Evolutionary conservation across 2,797 vertebrate species (phyloP), one percentile per base, ranked within the genome.

Genomic region (Enteromius anoplus): DNA sequence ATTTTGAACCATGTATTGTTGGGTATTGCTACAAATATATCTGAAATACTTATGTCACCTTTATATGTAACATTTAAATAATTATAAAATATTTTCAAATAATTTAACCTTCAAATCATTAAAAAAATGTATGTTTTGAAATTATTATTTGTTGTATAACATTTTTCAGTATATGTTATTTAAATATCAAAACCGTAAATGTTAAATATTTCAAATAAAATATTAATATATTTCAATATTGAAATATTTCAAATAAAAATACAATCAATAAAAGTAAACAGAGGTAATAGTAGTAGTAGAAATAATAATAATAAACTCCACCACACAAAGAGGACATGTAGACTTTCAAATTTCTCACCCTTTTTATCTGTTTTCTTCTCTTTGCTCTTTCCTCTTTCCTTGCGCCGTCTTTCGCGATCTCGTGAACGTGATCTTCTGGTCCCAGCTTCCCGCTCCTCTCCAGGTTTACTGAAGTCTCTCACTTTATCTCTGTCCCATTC

Each of bases 401-500:
- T 97, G 80, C 95, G 95, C 62, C 95, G 93, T 77, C 92, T 92
- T 88, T 97, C 96, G 29, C 96, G 88, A 40, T 93, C 94, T 1
- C 92, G 92, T 49, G 96, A 97, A 9, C 94, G 92, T 0, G 97
- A 97, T 51, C 95, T 93, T 3, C 91, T 90, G 9, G 89, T 47
- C 0, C 75, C 75, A 21, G 65, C 65, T 0, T 81, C 93, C 45
- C 89, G 93, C 42, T 97, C 96, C 51, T 96, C 96, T 70, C 88
- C 91, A 0, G 89, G 81, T 80, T 94, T 94, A 8, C 89, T 91
- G 42, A 95, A 95, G 78, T 97, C 96, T 15, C 89, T 91, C 78
- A 97, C 95, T 90, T 98, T 98, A 90, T 97, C 97, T 0, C 96
- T 92, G 87, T 97, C 97, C 97, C 97, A 98, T 89, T 97, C 97